Conservation (phyloP, 2,797 vertebrate species). For the Lutjanus argentimaculatus region DNA sequence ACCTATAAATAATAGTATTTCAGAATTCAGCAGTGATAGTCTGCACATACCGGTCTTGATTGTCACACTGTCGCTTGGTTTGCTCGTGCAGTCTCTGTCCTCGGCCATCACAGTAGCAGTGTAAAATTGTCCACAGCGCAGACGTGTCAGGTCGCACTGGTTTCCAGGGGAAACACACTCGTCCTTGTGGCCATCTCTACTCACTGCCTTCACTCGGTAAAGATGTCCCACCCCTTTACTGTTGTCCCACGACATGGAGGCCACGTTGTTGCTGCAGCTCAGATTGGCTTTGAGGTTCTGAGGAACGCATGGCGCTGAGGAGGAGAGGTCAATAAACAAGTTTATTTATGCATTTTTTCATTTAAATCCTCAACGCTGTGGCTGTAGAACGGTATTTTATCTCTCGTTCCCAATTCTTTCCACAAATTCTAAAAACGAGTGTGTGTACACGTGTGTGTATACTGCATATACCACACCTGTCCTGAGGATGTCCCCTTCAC, state of each 20-base stretch:
- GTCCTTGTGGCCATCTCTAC: slow-evolving; percentile 54
- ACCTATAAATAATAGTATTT: not conserved
- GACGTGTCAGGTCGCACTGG: slow-evolving; percentile 75
- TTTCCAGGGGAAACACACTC: slow-evolving; percentile 61
- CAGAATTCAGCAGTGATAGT: not conserved
- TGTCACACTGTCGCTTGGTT: slow-evolving; percentile 66
- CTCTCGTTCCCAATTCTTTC: not conserved
- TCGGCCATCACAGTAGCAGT: slow-evolving; percentile 76
- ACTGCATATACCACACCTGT: slow-evolving; percentile 74
- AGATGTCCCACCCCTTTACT: slow-evolving; percentile 70
- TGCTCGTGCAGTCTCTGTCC: slow-evolving; percentile 80
- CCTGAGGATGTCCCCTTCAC: slow-evolving; percentile 62
- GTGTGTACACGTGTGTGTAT: not conserved
- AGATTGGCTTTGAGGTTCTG: slow-evolving; percentile 71
- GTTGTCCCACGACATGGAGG: slow-evolving; percentile 79
- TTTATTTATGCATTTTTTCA: not conserved
- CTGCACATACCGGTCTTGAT: slow-evolving; percentile 81
- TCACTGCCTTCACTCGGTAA: slow-evolving; percentile 77
- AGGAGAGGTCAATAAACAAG: not conserved
- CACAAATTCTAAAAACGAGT: not conserved
- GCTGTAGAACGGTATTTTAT: not conserved
- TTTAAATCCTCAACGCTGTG: not conserved
- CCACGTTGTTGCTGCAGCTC: slow-evolving; percentile 81
- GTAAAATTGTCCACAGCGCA: slow-evolving; percentile 84
- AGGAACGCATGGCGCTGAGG: slow-evolving; percentile 83